Evolutionary conservation across 2,888 invertebrate species (phyloP).

Genomic region (Platycheirus rosarum): DNA sequence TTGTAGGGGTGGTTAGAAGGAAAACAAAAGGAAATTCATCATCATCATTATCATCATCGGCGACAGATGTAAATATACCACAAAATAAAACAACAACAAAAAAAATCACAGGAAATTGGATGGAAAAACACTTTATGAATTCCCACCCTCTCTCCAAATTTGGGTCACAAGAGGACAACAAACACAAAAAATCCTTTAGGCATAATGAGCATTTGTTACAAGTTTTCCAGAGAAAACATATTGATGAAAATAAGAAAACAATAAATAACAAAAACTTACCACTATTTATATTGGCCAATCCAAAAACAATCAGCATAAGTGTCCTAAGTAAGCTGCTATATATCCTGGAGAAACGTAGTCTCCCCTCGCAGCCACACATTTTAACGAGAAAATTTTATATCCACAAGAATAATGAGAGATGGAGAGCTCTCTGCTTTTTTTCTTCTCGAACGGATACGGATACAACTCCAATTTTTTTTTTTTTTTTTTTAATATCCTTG

Average conservation of each 20-base stretch:
- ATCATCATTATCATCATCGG: constrained; percentile 26
- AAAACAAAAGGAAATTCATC: constrained; percentile 36
- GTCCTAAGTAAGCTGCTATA: constrained; percentile 76
- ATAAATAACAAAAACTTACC: constrained; percentile 74
- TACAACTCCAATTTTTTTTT: constrained; percentile 19
- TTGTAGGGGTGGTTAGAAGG: not conserved
- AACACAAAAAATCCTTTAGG: constrained; percentile 50
- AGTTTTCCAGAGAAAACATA: not conserved
- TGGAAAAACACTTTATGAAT: constrained; percentile 31
- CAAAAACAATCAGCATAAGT: constrained; percentile 76
- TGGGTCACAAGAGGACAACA: constrained; percentile 33
- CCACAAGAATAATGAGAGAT: constrained; percentile 45
- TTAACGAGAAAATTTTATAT: constrained; percentile 68
- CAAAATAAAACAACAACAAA: not conserved
- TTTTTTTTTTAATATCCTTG: constrained; percentile 37
- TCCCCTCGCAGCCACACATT: constrained; percentile 76
- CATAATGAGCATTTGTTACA: constrained; percentile 47
- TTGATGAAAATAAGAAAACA: not conserved
- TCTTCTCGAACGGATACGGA: constrained; percentile 6
- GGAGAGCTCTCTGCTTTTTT: not conserved
- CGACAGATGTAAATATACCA: constrained; percentile 31
- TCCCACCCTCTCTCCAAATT: constrained; percentile 9
- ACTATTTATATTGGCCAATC: constrained; percentile 77
- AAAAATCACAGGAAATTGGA: constrained; percentile 31
- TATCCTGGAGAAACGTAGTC: constrained; percentile 76